A percentile compares a stretch with the other conserved stretches of the same genome.
phyloP scores from a whole-genome alignment of 1,140 invertebrate genomes.

The Eriocheir sinensis region DNA sequence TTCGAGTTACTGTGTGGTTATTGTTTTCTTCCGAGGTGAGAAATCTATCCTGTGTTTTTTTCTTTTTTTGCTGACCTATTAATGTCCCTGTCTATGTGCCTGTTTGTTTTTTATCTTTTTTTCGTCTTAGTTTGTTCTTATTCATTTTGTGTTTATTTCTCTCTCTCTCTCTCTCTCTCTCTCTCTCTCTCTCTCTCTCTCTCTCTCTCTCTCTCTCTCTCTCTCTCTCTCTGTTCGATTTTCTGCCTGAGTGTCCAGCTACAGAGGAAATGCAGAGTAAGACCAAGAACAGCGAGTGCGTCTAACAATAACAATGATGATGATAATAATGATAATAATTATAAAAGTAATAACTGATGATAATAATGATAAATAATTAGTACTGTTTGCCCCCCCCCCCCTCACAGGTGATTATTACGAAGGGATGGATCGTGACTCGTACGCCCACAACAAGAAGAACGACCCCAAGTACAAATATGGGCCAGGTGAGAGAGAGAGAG shows the following conservation, averaged over 20 bases:
- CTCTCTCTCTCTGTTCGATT: neutral
- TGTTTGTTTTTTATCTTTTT: too few relatives aligned
- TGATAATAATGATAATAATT: too few relatives aligned
- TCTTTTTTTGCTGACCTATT: too few relatives aligned
- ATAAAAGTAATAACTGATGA: neutral
- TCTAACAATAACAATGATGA: neutral
- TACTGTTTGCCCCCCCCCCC: neutral
- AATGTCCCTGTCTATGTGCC: too few relatives aligned
- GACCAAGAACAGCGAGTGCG: neutral
- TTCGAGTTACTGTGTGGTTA: too few relatives aligned
- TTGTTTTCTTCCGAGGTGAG: too few relatives aligned
- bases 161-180: too few relatives aligned
- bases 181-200: too few relatives aligned
- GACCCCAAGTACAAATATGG: conserved; percentile 9
- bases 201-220: conserved; percentile 1
- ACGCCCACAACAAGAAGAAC: neutral
- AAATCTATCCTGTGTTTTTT: too few relatives aligned
- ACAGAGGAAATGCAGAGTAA: neutral
- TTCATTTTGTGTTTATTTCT: too few relatives aligned
- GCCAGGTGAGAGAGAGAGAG: neutral
- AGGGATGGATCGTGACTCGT: neutral
- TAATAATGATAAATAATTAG: too few relatives aligned
- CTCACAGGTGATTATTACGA: conserved; percentile 41
- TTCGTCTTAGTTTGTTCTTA: too few relatives aligned
- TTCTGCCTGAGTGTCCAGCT: neutral